Evolutionary conservation across 2,113 vertebrate species (phyloP).

Genomic region (Thalassoma bifasciatum): DNA sequence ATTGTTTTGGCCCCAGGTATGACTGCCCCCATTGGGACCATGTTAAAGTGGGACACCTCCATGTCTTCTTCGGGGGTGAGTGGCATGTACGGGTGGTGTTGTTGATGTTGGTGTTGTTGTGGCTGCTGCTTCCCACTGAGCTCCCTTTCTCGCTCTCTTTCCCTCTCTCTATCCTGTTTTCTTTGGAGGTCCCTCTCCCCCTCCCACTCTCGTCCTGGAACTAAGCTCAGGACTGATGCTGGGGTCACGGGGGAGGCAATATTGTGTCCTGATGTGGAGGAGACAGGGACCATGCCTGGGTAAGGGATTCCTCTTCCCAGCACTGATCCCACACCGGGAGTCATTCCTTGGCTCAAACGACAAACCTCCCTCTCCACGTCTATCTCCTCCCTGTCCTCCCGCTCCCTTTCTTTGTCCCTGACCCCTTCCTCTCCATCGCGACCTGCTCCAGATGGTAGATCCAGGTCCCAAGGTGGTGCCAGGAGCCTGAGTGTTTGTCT

Average conservation of each 20-base stretch:
- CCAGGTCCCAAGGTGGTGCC: conserved; percentile 86
- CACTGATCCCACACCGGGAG: conserved; percentile 58
- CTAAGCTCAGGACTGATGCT: conserved; percentile 73
- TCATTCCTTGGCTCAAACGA: conserved; percentile 83
- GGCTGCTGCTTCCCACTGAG: conserved; percentile 58
- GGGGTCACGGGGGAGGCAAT: conserved; percentile 72
- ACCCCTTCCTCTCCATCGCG: conserved; percentile 62
- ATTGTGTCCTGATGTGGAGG: conserved; percentile 74
- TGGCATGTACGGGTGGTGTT: conserved; percentile 76
- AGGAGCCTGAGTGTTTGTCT: conserved; percentile 88
- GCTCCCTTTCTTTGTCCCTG: conserved; percentile 75
- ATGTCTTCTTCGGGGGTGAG: conserved; percentile 85
- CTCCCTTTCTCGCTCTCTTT: conserved; percentile 68
- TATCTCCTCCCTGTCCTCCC: conserved; percentile 80
- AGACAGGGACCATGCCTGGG: conserved; percentile 64
- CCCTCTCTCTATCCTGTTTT: conserved; percentile 72
- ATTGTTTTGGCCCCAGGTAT: conserved; percentile 75
- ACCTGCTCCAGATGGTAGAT: conserved; percentile 72
- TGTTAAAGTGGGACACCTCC: conserved; percentile 84
- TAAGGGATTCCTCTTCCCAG: conserved; percentile 69
- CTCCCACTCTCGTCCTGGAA: conserved; percentile 70
- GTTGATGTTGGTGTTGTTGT: conserved; percentile 68
- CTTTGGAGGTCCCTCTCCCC: conserved; percentile 69
- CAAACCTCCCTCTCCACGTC: conserved; percentile 86
- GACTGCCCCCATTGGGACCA: conserved; percentile 76